phyloP scores from a whole-genome alignment of 92 coral and sea anemone species.

The Zoanthus sansibaricus region DNA sequence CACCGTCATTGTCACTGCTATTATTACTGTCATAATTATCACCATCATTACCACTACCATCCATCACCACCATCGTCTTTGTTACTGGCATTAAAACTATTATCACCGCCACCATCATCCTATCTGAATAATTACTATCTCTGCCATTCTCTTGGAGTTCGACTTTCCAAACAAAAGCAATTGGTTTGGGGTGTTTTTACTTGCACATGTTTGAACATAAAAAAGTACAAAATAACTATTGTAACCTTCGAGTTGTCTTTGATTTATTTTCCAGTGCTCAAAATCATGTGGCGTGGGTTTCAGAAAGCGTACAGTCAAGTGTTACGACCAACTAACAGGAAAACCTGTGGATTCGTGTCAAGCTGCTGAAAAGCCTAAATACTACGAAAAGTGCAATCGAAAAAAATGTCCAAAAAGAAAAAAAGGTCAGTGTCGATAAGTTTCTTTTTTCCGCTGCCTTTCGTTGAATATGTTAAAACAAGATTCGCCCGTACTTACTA shows the following conservation, averaged over 20 bases:
- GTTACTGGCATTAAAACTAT: neutral
- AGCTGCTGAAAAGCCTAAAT: slow-evolving; percentile 61
- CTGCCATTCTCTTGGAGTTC: too few species aligned
- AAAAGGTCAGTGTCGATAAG: slow-evolving; percentile 42
- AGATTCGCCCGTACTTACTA: too few species aligned
- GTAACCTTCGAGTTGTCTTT: neutral
- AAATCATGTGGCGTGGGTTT: slow-evolving; percentile 86
- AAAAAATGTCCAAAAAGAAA: slow-evolving; percentile 73
- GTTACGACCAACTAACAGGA: slow-evolving; percentile 65
- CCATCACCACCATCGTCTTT: neutral
- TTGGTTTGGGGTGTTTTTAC: too few species aligned
- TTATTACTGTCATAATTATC: too few species aligned
- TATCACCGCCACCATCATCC: neutral
- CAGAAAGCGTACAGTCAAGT: slow-evolving; percentile 81
- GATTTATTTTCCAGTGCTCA: slow-evolving; percentile 74
- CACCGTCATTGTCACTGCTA: neutral
- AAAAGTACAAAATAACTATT: too few species aligned
- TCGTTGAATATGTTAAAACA: too few species aligned
- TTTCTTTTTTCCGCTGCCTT: neutral
- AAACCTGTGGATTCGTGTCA: slow-evolving; percentile 72
- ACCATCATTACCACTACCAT: neutral
- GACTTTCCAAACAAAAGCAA: too few species aligned
- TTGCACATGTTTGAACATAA: too few species aligned
- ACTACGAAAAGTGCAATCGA: slow-evolving; percentile 70
- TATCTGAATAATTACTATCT: neutral